These are phyloP conservation scores for Diuraphis noxia DNA, from an alignment of 1,140 invertebrate genomes.

Conservation along the genomic window DNA sequence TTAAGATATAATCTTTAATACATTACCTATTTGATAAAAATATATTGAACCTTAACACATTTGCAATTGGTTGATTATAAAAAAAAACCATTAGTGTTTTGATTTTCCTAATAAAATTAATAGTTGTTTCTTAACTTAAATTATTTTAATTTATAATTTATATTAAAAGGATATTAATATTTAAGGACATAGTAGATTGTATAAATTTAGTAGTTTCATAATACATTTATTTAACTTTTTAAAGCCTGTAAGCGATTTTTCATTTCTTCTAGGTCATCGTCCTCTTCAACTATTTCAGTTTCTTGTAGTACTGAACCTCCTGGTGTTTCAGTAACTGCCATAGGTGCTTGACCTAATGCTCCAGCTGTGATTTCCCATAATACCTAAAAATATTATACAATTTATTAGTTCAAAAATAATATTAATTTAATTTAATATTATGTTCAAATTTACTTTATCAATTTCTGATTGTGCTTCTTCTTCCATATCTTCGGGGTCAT, in stretches of 20 bases:
- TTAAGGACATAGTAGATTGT: background rate
- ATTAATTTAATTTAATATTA: constrained; percentile 24
- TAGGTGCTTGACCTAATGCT: constrained; percentile 85
- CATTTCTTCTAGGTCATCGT: constrained; percentile 83
- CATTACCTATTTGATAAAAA: constrained; percentile 17
- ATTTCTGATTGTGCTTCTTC: constrained; percentile 91
- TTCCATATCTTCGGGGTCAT: constrained; percentile 88
- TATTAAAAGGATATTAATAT: background rate
- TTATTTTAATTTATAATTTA: background rate
- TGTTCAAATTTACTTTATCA: constrained; percentile 71
- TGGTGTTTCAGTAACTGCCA: constrained; percentile 65
- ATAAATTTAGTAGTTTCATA: background rate
- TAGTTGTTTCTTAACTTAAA: background rate
- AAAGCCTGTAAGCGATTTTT: constrained; percentile 80
- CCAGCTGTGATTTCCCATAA: constrained; percentile 94
- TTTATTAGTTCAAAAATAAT: constrained; percentile 44
- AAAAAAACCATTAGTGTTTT: constrained; percentile 3
- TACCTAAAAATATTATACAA: constrained; percentile 67
- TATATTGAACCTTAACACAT: background rate
- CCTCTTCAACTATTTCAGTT: constrained; percentile 68
- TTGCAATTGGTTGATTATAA: background rate
- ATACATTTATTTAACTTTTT: constrained; percentile 60
- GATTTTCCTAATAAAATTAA: constrained; percentile 16
- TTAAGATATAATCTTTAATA: background rate
- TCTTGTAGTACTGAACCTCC: constrained; percentile 66